Conservation (phyloP, 2,113 vertebrate species). For the Larimichthys crocea region DNA sequence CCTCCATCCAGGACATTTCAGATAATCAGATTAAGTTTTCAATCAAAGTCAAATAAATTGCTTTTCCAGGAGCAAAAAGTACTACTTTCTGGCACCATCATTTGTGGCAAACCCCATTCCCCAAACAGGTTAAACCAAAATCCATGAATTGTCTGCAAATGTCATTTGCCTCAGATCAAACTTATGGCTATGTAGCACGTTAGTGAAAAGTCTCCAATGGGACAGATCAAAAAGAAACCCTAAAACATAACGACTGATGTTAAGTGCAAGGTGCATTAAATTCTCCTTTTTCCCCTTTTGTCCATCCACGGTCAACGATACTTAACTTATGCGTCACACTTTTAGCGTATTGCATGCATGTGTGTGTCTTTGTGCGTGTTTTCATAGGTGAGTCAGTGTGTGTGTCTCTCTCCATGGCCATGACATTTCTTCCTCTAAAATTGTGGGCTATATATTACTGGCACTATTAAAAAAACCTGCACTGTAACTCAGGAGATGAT, state of each 20-base stretch:
- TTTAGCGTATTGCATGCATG: constrained; percentile 7
- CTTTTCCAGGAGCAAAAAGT: constrained; percentile 38
- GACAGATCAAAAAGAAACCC: constrained; percentile 55
- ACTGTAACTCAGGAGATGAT: constrained; percentile 58
- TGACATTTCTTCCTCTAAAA: constrained; percentile 59
- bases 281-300: neutral
- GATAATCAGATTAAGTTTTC: constrained; percentile 35
- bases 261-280: constrained; percentile 60
- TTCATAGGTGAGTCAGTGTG: constrained; percentile 23
- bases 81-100: constrained; percentile 32
- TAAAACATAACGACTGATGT: constrained; percentile 54
- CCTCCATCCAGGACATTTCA: constrained; percentile 6
- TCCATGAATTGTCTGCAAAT: constrained; percentile 61
- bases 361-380: constrained; percentile 20
- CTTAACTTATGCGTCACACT: constrained; percentile 15
- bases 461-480: constrained; percentile 56
- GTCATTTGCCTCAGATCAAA: constrained; percentile 49
- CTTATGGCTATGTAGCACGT: constrained; percentile 39
- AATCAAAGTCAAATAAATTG: constrained; percentile 29
- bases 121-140: constrained; percentile 56
- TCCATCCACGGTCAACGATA: constrained; percentile 12
- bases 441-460: constrained; percentile 49
- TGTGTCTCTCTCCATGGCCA: constrained; percentile 20
- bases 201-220: constrained; percentile 50
- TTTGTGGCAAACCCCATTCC: constrained; percentile 36